phyloP scores from a whole-genome alignment of 2,797 vertebrate species.

The Cacajao melanocephalus region DNA sequence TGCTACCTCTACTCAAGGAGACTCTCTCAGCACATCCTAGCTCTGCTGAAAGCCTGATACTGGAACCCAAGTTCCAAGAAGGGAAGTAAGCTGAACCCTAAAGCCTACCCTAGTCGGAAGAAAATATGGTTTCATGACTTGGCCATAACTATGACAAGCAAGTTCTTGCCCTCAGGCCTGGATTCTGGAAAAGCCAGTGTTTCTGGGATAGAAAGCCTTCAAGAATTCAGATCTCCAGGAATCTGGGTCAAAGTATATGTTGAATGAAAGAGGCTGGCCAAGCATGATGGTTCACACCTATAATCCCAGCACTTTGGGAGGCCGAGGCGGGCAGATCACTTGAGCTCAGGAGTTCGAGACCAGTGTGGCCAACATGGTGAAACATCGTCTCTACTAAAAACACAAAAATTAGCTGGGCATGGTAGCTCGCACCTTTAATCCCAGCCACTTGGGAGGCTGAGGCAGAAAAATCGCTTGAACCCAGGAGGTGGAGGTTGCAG shows the following conservation, averaged over 20 bases:
- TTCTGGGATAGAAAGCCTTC: not conserved
- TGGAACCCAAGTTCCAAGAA: not conserved
- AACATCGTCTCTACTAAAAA: not conserved
- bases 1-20: not conserved
- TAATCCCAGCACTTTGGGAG: not conserved
- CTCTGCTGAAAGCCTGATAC: not conserved
- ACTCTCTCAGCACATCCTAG: not conserved
- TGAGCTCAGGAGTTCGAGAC: not conserved
- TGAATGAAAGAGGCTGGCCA: not conserved
- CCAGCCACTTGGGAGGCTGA: not conserved
- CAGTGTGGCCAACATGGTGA: not conserved
- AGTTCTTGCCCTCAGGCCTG: not conserved
- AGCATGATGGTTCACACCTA: not conserved
- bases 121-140: not conserved
- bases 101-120: not conserved
- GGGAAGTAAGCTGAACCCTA: not conserved
- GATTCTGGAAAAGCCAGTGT: not conserved
- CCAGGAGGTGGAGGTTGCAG: not conserved
- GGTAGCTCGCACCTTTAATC: not conserved
- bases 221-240: conserved; percentile 5
- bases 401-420: not conserved
- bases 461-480: not conserved
- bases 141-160: not conserved
- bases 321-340: not conserved
- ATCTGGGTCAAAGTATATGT: not conserved